These are phyloP conservation scores for Luscinia megarhynchos DNA, from an alignment of 2,797 vertebrate species.

Conservation along the genomic window DNA sequence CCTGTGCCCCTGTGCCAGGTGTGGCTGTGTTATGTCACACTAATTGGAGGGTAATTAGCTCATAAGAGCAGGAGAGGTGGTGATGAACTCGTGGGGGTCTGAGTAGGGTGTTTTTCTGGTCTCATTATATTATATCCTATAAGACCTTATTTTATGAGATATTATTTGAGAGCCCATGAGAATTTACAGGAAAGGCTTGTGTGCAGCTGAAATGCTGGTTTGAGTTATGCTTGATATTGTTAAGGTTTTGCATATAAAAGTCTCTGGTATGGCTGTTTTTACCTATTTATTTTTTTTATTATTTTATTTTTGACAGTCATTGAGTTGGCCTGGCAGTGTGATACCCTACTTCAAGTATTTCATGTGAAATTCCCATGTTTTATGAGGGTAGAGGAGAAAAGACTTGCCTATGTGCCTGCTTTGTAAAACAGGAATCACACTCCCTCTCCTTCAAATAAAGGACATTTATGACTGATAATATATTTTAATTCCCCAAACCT, in stretches of 20 bases:
- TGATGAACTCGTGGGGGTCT: neutral
- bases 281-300: neutral
- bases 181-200: neutral
- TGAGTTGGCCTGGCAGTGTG: neutral
- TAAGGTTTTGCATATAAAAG: neutral
- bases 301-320: constrained; percentile 25
- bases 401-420: neutral
- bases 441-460: constrained; percentile 12
- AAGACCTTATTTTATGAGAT: neutral
- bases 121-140: neutral
- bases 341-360: neutral
- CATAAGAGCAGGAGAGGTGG: neutral
- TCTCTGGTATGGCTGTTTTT: neutral
- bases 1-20: neutral
- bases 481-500: neutral
- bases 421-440: neutral
- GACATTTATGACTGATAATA: neutral
- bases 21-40: neutral
- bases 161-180: neutral
- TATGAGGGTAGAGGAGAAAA: neutral
- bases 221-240: neutral
- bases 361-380: neutral
- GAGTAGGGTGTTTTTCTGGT: neutral
- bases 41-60: neutral
- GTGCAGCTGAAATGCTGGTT: neutral